Base-by-base conservation (phyloP, 2,888 invertebrate genomes). In the Zaprionus bogoriensis region DNA sequence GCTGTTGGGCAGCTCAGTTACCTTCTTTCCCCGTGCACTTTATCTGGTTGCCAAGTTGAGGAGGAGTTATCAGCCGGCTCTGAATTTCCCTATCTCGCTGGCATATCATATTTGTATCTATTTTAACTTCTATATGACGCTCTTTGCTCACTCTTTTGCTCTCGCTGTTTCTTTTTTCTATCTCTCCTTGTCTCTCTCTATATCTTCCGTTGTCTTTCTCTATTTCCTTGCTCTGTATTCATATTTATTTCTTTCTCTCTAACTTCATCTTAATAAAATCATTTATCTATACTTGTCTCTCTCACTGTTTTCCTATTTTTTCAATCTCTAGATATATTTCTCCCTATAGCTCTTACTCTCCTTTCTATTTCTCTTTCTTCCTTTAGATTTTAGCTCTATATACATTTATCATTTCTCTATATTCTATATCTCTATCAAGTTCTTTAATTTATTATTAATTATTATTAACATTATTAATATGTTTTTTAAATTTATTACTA, bases 61-160 rank as follows among this genome's bases (percentile, higher is more conserved):
- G 4, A 14, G 25, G 4, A n/a, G n/a, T n/a, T 30, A 30, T n/a
- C 14, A n/a, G n/a, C 6, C 7, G 12, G 12, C 6, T 32, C 30
- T 32, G 7, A n/a, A 27, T 27, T 27, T 6, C 6, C 1, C 10
- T 28, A 28, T 28, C 2, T n/a, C 2, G 28, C 25, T 25, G 25
- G 4, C 3, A 28, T 28, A 28, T 28, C 30, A 32, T 6, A 14
- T 32, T 32, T 6, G n/a, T 27, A 10, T 36, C 32, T 9, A 9
- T 5, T 20, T 0, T 19, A 20, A 10, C 0, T 32, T n/a, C n/a
- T n/a, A n/a, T n/a, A n/a, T n/a, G n/a, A n/a, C n/a, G n/a, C n/a
- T n/a, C n/a, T n/a, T n/a, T n/a, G n/a, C 5, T 20, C 2, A 0
- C 19, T 38, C 1, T 0, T 0, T 20, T 9, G 14, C 0, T 17